A percentile compares a stretch with the other conserved stretches of the same genome.
Conservation (phyloP, 2,888 invertebrate genomes). For the Nesidiocoris tenuis region DNA sequence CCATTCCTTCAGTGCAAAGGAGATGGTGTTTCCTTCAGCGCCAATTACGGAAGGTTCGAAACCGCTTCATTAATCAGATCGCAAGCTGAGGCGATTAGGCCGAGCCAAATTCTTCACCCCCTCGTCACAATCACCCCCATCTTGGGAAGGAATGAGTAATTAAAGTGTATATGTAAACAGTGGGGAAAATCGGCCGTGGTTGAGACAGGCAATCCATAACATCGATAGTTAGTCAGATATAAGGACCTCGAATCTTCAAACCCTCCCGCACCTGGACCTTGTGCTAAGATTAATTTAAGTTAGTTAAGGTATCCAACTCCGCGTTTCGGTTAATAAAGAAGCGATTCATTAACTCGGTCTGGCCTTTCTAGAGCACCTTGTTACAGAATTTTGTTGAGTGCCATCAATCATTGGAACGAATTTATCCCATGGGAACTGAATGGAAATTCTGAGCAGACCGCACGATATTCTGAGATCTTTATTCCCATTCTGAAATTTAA, state of each 20-base stretch:
- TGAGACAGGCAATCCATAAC: slow-evolving; percentile 36
- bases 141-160: slow-evolving; percentile 37
- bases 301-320: background rate
- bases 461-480: no score
- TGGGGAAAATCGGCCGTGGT: slow-evolving; percentile 21
- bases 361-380: background rate
- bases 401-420: background rate
- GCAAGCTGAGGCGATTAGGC: background rate
- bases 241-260: background rate
- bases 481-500: no score
- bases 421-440: background rate
- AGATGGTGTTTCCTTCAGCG: background rate
- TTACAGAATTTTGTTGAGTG: background rate
- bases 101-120: background rate
- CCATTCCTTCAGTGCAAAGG: no score
- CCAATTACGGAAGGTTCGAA: background rate
- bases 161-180: slow-evolving; percentile 28
- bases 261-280: background rate
- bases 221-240: slow-evolving; percentile 15
- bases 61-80: background rate
- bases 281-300: background rate
- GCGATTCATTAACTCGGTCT: background rate
- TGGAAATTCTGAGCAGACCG: no score
- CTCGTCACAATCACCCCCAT: no score
- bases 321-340: background rate